These are phyloP conservation scores for Ptychobarbus kaznakovi DNA, from an alignment of 2,797 vertebrate genomes.

Conservation along the genomic window DNA sequence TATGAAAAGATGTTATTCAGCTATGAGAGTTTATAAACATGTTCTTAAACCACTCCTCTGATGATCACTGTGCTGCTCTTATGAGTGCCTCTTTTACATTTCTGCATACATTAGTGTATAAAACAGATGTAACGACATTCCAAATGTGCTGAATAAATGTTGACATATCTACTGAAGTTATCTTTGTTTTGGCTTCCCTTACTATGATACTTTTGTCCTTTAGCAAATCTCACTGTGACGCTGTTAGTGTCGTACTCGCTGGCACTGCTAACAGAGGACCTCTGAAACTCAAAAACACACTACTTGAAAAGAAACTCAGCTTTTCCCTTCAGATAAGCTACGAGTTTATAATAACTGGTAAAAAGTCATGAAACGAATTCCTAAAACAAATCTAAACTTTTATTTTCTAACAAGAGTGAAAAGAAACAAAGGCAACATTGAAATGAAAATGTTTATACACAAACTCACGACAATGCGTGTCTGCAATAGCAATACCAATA, in stretches of 20 bases:
- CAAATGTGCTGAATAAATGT: not conserved
- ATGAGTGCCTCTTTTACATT: not conserved
- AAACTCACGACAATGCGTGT: constrained; percentile 81
- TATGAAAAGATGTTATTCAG: not conserved
- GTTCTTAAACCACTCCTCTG: not conserved
- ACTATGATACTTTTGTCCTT: not conserved
- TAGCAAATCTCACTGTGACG: not conserved
- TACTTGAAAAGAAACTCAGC: not conserved
- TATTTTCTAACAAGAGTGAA: constrained; percentile 87
- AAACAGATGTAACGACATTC: not conserved
- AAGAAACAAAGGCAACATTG: constrained; percentile 85
- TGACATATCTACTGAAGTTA: not conserved
- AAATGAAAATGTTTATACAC: constrained; percentile 85
- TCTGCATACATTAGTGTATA: too few species aligned
- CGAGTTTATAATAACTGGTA: not conserved
- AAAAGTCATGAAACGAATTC: constrained; percentile 55
- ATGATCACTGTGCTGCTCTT: not conserved
- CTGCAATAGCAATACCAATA: constrained; percentile 82
- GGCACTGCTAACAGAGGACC: not conserved
- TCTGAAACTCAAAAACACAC: not conserved
- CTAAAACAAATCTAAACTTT: constrained; percentile 87
- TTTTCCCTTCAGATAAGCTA: not conserved
- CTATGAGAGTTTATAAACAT: not conserved
- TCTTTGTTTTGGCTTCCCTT: not conserved
- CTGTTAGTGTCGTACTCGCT: not conserved